These are phyloP conservation scores for Heliocidaris tuberculata DNA, from an alignment of 35 echinoderm and acorn worm genomes.

Conservation along the genomic window DNA sequence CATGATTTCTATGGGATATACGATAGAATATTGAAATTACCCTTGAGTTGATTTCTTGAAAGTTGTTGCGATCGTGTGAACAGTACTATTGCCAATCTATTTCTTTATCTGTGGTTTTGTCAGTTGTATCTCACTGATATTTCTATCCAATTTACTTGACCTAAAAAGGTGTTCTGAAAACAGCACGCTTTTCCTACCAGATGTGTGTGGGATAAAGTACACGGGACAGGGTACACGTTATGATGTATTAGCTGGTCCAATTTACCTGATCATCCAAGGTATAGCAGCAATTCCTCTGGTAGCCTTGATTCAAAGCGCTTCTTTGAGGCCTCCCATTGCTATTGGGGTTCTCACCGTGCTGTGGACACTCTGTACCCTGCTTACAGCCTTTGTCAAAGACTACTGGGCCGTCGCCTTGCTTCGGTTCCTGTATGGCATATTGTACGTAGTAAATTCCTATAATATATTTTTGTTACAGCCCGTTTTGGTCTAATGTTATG, in stretches of 20 bases:
- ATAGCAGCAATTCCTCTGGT: background rate
- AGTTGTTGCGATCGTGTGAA: too few species aligned
- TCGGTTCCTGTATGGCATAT: slow-evolving; percentile 28
- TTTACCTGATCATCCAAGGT: slow-evolving; percentile 33
- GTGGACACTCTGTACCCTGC: background rate
- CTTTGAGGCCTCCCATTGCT: background rate
- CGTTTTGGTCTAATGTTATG: too few species aligned
- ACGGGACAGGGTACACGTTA: slow-evolving; percentile 19
- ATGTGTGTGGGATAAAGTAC: background rate
- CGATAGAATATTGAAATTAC: too few species aligned
- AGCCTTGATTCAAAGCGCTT: background rate
- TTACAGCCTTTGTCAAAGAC: background rate
- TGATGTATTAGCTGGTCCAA: slow-evolving; percentile 18
- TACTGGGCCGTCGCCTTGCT: slow-evolving; percentile 37
- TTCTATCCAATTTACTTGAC: background rate
- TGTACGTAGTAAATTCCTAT: background rate
- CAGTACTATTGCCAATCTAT: too few species aligned
- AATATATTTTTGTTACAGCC: too few species aligned
- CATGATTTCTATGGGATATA: too few species aligned
- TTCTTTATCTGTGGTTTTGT: too few species aligned
- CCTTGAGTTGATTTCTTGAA: too few species aligned
- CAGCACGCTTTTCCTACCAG: background rate
- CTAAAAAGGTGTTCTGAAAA: background rate
- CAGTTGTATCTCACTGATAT: background rate
- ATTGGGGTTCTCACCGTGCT: background rate